Evolutionary conservation across 2,797 vertebrate genomes (phyloP).

Genomic region (Echiichthys vipera): DNA sequence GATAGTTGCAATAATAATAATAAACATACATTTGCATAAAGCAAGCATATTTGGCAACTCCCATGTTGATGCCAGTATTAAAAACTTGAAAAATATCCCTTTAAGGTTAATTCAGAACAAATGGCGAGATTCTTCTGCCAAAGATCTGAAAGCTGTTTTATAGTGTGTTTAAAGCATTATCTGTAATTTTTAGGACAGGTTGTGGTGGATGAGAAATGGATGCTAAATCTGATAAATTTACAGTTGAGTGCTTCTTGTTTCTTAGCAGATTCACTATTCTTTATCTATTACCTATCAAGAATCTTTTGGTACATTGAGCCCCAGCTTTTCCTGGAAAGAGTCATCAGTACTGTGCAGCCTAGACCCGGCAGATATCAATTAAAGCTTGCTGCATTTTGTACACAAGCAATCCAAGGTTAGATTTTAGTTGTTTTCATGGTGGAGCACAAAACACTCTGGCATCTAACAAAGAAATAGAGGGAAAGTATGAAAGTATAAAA

Average conservation of each 20-base stretch:
- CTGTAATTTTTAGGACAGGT: background rate
- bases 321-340: too few species aligned
- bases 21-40: too few species aligned
- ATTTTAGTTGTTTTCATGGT: constrained; percentile 6
- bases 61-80: too few species aligned
- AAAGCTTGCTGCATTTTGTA: background rate
- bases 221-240: too few species aligned
- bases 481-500: background rate
- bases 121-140: too few species aligned
- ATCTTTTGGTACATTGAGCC: too few species aligned
- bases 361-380: background rate
- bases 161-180: background rate
- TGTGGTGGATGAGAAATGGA: background rate
- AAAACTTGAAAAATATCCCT: too few species aligned
- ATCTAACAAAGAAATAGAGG: constrained; percentile 23
- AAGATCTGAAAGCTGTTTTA: background rate
- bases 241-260: background rate
- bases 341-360: background rate
- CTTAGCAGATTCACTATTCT: background rate
- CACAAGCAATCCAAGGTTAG: constrained; percentile 49
- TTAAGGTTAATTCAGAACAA: too few species aligned
- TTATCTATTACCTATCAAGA: background rate
- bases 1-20: too few species aligned
- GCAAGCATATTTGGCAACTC: too few species aligned
- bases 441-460: constrained; percentile 26